These are phyloP conservation scores for Habropoda laboriosa DNA, from an alignment of 1,140 invertebrate species.

Conservation along the genomic window DNA sequence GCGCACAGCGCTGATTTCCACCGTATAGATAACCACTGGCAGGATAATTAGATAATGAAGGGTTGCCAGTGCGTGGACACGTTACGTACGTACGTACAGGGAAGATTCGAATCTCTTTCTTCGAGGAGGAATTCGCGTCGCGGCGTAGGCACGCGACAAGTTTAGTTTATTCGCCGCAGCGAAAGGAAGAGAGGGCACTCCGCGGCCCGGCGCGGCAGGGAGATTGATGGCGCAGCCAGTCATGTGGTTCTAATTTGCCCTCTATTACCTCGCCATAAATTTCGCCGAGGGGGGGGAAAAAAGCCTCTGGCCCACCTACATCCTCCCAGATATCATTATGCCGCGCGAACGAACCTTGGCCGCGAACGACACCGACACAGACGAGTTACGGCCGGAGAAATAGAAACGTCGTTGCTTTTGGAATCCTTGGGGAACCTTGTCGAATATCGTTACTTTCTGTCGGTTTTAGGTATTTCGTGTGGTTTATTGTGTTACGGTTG, in stretches of 20 bases:
- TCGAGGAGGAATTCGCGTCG: slow-evolving; percentile 26
- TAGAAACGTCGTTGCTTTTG: slow-evolving; percentile 7
- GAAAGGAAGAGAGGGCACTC: slow-evolving; percentile 27
- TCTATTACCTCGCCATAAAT: slow-evolving; percentile 74
- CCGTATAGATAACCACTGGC: slow-evolving; percentile 21
- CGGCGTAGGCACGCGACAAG: slow-evolving; percentile 53
- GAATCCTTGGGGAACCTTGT: background rate
- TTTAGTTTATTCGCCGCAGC: slow-evolving; percentile 62
- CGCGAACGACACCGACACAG: slow-evolving; percentile 51
- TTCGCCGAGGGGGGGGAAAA: slow-evolving; percentile 62
- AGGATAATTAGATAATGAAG: slow-evolving; percentile 50
- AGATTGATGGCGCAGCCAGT: slow-evolving; percentile 70
- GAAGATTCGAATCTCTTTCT: slow-evolving; percentile 47
- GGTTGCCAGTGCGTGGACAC: too few relatives aligned
- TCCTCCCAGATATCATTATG: slow-evolving; percentile 67
- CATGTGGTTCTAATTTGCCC: slow-evolving; percentile 75
- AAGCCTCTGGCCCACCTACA: slow-evolving; percentile 32
- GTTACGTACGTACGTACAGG: too few relatives aligned
- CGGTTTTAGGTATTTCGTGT: too few relatives aligned
- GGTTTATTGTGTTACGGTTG: background rate
- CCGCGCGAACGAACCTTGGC: slow-evolving; percentile 48
- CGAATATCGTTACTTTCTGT: background rate
- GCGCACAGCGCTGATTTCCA: slow-evolving; percentile 19
- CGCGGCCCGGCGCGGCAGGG: slow-evolving; percentile 28
- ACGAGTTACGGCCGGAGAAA: slow-evolving; percentile 40